Evolutionary conservation across 2,888 invertebrate genomes (phyloP).

Genomic region (Spatulosminthurus flaviceps): DNA sequence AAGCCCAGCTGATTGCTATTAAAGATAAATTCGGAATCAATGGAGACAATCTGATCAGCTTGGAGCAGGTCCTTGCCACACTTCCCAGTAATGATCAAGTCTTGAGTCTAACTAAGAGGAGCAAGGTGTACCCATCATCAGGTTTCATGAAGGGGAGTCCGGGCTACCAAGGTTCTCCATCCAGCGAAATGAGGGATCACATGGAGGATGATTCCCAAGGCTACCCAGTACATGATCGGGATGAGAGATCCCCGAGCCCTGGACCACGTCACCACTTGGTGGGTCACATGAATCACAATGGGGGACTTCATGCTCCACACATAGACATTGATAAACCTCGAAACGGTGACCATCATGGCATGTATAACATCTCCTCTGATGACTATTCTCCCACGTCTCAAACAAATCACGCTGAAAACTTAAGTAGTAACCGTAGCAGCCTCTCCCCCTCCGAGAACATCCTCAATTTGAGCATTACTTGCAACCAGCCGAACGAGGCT

Average conservation of each 20-base stretch:
- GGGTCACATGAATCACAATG: slow-evolving; percentile 50
- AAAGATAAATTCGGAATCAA: slow-evolving; percentile 92
- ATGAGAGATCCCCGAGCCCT: slow-evolving; percentile 59
- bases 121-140: slow-evolving; percentile 67
- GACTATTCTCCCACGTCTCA: slow-evolving; percentile 65
- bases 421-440: slow-evolving; percentile 59
- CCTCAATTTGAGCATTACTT: slow-evolving; percentile 62
- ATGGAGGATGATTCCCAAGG: slow-evolving; percentile 32
- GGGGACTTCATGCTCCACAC: slow-evolving; percentile 54
- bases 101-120: slow-evolving; percentile 82
- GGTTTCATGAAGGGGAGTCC: slow-evolving; percentile 50
- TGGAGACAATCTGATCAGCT: slow-evolving; percentile 84
- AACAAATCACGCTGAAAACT: slow-evolving; percentile 54
- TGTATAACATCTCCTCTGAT: slow-evolving; percentile 64
- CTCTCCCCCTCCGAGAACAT: slow-evolving; percentile 62
- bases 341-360: slow-evolving; percentile 55
- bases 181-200: slow-evolving; percentile 38
- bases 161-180: slow-evolving; percentile 34
- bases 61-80: slow-evolving; percentile 87
- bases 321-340: slow-evolving; percentile 61
- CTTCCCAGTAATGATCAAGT: slow-evolving; percentile 86
- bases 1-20: slow-evolving; percentile 90
- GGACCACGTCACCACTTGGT: slow-evolving; percentile 54
- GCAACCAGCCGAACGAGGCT: slow-evolving; percentile 52
- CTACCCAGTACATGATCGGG: slow-evolving; percentile 54